Conservation (phyloP, 37 sponge, comb jelly and placozoan species). For the Spongilla lacustris region DNA sequence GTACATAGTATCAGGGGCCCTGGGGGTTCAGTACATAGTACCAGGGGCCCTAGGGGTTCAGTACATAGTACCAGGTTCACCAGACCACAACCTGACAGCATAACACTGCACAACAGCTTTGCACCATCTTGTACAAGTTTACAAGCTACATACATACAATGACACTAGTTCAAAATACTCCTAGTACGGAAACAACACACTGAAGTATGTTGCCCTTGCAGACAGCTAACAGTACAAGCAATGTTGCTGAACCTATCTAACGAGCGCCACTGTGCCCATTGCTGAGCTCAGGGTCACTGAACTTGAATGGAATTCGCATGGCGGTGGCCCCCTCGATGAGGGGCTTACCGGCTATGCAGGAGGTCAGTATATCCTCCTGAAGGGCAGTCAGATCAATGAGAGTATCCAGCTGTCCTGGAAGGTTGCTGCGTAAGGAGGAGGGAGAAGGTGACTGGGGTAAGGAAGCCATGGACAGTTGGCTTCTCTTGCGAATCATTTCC, state of each 20-base stretch:
- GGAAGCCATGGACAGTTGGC: background rate
- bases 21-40: no score
- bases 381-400: slow-evolving; percentile 48
- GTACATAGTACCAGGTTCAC: no score
- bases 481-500: slow-evolving; percentile 24
- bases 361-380: slow-evolving; percentile 59
- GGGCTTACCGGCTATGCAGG: slow-evolving; percentile 60
- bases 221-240: background rate
- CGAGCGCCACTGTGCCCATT: background rate
- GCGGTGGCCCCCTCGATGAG: slow-evolving; percentile 31
- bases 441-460: background rate
- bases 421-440: background rate
- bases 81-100: no score
- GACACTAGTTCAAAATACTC: background rate
- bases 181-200: background rate
- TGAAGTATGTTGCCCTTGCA: background rate
- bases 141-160: no score
- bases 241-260: background rate
- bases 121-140: no score
- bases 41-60: no score
- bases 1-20: no score
- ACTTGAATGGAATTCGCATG: slow-evolving; percentile 47
- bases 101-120: no score
- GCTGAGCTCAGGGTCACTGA: slow-evolving; percentile 17
- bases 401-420: slow-evolving; percentile 38